phyloP scores from a whole-genome alignment of 1,140 invertebrate genomes.

The Megalopta genalis region DNA sequence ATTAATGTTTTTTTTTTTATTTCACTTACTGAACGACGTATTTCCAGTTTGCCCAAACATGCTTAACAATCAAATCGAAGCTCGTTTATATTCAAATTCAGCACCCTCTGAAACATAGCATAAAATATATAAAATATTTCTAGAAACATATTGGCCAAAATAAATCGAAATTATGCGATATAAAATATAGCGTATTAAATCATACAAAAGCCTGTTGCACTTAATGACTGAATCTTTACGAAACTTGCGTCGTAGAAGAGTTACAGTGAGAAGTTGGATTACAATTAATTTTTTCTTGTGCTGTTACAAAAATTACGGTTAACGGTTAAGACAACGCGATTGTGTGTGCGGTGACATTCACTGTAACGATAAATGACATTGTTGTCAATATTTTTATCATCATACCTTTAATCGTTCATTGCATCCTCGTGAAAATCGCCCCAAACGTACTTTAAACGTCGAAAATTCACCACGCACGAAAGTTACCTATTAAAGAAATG shows the following conservation, averaged over 20 bases:
- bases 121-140: background rate
- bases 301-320: background rate
- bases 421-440: background rate
- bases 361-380: background rate
- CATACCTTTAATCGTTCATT: background rate
- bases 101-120: background rate
- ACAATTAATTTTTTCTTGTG: background rate
- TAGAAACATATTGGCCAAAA: background rate
- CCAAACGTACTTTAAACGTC: background rate
- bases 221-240: background rate
- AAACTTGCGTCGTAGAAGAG: background rate
- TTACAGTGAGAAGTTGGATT: no score
- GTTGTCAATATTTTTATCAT: background rate
- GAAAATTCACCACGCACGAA: background rate
- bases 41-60: constrained; percentile 74
- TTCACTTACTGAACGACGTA: constrained; percentile 67
- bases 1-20: constrained; percentile 10
- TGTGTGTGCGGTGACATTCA: background rate
- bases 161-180: background rate
- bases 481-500: background rate
- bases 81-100: background rate
- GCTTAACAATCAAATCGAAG: constrained; percentile 12
- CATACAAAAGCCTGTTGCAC: background rate
- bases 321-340: background rate
- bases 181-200: background rate